Conservation (phyloP, 2,113 vertebrate genomes). For the Todiramphus saurophagus region DNA sequence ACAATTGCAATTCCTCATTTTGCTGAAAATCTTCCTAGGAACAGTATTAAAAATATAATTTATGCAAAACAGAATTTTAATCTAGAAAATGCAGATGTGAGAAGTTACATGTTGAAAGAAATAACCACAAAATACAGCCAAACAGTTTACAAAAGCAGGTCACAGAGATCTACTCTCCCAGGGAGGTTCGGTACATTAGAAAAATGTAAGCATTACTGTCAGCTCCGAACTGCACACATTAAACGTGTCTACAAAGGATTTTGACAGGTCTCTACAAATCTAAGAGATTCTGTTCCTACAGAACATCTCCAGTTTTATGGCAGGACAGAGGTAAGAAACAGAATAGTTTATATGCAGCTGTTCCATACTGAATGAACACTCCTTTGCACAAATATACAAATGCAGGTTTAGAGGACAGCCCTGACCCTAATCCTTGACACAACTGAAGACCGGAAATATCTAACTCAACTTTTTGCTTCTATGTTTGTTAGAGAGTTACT, state of each 20-base stretch:
- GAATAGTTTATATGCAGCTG: background rate
- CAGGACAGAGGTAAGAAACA: background rate
- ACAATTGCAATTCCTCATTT: background rate
- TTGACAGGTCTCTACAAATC: background rate
- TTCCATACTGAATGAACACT: background rate
- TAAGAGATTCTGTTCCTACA: background rate
- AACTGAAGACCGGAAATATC: background rate
- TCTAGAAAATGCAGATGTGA: slow-evolving; percentile 12
- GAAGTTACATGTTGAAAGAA: background rate
- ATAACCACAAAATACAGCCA: background rate
- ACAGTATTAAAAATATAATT: background rate
- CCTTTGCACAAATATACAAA: background rate
- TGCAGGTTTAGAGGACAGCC: too few relatives aligned
- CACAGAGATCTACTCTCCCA: background rate
- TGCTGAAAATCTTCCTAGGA: background rate
- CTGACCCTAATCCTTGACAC: too few relatives aligned
- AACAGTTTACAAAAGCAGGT: background rate
- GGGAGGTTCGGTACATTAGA: background rate
- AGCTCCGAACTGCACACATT: background rate
- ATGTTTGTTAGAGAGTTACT: background rate
- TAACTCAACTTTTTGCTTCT: background rate
- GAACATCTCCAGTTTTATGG: background rate
- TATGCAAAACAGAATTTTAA: slow-evolving; percentile 18
- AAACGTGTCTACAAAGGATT: background rate
- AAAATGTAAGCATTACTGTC: background rate